These are phyloP conservation scores for Myotis myotis DNA, from an alignment of 2,797 vertebrate species.

Conservation along the genomic window DNA sequence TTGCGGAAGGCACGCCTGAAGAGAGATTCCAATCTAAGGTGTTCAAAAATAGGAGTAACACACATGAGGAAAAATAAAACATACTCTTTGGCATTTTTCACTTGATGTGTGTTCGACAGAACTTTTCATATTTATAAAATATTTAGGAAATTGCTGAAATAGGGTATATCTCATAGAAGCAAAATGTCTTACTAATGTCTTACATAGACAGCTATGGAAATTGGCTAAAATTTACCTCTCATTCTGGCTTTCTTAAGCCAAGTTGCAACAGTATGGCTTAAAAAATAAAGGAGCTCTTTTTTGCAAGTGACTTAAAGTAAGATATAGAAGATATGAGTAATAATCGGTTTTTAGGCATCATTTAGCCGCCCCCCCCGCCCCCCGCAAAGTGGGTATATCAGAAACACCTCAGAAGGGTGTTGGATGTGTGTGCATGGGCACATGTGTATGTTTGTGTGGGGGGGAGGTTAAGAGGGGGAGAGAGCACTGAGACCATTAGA, in stretches of 20 bases:
- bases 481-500: background rate
- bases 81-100: background rate
- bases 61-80: background rate
- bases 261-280: background rate
- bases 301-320: background rate
- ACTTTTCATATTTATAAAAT: constrained; percentile 1
- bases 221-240: constrained; percentile 1
- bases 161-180: background rate
- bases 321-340: background rate
- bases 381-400: background rate
- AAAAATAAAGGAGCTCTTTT: background rate
- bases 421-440: background rate
- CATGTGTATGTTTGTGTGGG: background rate
- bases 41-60: constrained; percentile 46
- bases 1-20: constrained; percentile 95
- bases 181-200: constrained; percentile 31
- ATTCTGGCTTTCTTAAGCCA: constrained; percentile 46
- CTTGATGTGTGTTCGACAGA: background rate
- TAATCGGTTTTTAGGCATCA: background rate
- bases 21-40: constrained; percentile 91
- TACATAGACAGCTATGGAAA: background rate
- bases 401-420: background rate
- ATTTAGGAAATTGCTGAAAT: constrained; percentile 22
- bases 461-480: no score
- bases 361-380: fast-evolving